These are phyloP conservation scores for Tromatobia lineatoria DNA, from an alignment of 2,888 invertebrate species.

Conservation along the genomic window DNA sequence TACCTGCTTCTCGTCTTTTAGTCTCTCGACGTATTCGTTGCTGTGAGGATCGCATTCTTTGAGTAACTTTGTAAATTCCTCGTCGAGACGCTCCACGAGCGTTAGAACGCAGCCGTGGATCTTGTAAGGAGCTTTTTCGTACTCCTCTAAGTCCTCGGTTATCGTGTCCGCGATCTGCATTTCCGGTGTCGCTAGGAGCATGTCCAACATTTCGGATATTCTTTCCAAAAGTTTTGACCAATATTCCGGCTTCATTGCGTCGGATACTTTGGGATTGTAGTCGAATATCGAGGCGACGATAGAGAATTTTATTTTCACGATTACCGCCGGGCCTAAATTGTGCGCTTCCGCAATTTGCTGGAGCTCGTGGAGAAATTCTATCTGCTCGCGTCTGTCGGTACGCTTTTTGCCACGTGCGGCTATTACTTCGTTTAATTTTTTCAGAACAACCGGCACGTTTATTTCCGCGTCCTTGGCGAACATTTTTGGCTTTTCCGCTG, in stretches of 20 bases:
- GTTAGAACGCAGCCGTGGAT: constrained; percentile 97
- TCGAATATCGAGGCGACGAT: constrained; percentile 98
- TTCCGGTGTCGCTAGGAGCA: constrained; percentile 91
- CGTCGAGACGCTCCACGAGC: constrained; percentile 97
- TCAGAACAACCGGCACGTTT: constrained; percentile 95
- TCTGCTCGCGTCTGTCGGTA: constrained; percentile 97
- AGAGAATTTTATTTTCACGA: constrained; percentile 96
- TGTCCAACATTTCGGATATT: constrained; percentile 93
- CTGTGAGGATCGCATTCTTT: constrained; percentile 99
- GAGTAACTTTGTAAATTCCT: constrained; percentile 98
- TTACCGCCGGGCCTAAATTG: constrained; percentile 95
- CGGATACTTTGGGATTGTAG: constrained; percentile 98
- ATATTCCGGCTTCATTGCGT: constrained; percentile 98
- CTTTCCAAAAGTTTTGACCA: constrained; percentile 96
- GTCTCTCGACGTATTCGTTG: constrained; percentile 97
- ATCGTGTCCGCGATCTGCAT: constrained; percentile 94
- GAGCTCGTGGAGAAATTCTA: constrained; percentile 96
- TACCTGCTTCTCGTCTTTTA: constrained; percentile 97
- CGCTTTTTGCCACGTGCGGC: constrained; percentile 98
- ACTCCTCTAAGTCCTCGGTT: constrained; percentile 94
- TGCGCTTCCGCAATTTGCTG: constrained; percentile 94
- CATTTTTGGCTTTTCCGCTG: constrained; percentile 97
- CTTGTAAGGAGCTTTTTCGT: constrained; percentile 90
- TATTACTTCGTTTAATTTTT: constrained; percentile 97
- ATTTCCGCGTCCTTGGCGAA: constrained; percentile 99